Evolutionary conservation across 92 coral and sea anemone species (phyloP).

Genomic region (Epizoanthus fatuus): DNA sequence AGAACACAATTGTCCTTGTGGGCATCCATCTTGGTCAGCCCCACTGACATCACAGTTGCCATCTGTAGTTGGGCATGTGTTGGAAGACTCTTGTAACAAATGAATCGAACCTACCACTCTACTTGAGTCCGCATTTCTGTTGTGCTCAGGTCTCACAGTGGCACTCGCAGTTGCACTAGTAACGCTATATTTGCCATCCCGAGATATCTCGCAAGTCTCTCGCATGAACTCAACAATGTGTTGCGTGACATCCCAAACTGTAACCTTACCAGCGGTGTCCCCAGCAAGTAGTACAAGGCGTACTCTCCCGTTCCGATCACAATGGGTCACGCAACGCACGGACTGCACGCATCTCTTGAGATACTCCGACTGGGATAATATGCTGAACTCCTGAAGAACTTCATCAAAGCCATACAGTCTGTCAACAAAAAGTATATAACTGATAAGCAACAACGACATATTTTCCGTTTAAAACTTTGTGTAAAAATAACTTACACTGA

Average conservation of each 20-base stretch:
- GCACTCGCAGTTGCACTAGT: background rate
- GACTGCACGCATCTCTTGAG: constrained; percentile 86
- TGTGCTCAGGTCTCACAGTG: background rate
- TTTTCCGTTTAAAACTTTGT: background rate
- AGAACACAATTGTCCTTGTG: background rate
- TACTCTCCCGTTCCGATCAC: constrained; percentile 10
- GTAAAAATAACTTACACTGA: background rate
- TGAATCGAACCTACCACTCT: background rate
- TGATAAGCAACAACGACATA: background rate
- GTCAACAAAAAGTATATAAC: background rate
- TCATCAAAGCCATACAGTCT: constrained; percentile 90
- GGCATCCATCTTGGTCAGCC: background rate
- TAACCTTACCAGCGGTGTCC: constrained; percentile 94
- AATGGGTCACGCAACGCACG: constrained; percentile 74
- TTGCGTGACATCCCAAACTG: constrained; percentile 89
- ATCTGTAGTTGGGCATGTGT: background rate
- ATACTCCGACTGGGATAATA: constrained; percentile 85
- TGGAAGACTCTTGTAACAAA: background rate
- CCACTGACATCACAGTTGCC: background rate
- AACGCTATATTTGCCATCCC: background rate
- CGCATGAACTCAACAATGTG: constrained; percentile 60
- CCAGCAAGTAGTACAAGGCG: constrained; percentile 86
- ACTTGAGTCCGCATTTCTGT: background rate
- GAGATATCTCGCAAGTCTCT: constrained; percentile 9
- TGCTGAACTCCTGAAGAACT: constrained; percentile 63